These are phyloP conservation scores for Acleris laterana DNA, from an alignment of 2,888 invertebrate genomes.

Conservation along the genomic window DNA sequence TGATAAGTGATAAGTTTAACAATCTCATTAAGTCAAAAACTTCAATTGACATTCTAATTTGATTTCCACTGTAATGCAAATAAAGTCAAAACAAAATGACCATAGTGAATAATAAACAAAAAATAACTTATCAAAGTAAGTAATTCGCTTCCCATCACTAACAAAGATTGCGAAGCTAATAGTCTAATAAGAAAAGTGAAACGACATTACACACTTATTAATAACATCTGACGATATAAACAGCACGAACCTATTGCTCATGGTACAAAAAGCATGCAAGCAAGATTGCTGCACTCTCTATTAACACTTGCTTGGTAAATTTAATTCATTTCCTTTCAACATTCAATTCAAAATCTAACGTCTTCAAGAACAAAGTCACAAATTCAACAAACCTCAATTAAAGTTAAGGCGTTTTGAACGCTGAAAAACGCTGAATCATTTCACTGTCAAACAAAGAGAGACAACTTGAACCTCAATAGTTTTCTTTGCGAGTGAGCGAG, in stretches of 20 bases:
- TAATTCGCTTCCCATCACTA: not conserved
- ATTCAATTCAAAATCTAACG: conserved; percentile 43
- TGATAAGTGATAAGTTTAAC: too few species aligned
- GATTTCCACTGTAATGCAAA: too few species aligned
- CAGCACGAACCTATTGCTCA: conserved; percentile 29
- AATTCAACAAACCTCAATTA: conserved; percentile 37
- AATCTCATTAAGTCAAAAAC: too few species aligned
- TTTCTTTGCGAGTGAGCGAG: conserved; percentile 56
- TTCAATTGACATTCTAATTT: too few species aligned
- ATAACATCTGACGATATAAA: conserved; percentile 22
- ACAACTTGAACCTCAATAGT: conserved; percentile 47
- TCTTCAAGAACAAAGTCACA: conserved; percentile 34
- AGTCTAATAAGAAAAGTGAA: conserved; percentile 13
- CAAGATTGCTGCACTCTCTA: conserved; percentile 71
- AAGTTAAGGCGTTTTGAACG: conserved; percentile 57
- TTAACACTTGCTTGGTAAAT: conserved; percentile 73
- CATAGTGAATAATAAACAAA: not conserved
- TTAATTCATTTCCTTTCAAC: conserved; percentile 54
- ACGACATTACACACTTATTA: conserved; percentile 30
- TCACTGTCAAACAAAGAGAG: conserved; percentile 63
- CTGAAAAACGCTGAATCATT: conserved; percentile 73
- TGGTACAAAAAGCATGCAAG: conserved; percentile 45
- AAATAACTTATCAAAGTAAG: not conserved
- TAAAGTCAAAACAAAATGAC: not conserved
- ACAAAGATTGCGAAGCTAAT: not conserved